Base-by-base conservation (phyloP, 2,888 invertebrate genomes). In the Teleiodes luculella region DNA sequence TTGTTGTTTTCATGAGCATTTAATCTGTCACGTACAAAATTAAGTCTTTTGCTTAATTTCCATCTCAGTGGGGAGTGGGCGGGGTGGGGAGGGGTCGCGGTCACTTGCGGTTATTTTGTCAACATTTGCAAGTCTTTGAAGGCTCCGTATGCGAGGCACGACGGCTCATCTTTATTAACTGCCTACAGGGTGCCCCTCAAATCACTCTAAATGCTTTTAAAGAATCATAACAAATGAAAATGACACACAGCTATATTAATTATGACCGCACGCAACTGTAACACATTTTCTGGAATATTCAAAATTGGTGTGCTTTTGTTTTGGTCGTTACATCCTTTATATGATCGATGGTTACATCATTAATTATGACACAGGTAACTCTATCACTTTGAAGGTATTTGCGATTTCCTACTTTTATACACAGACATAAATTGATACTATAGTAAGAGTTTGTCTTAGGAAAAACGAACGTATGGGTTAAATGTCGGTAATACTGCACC, bases 81-180 rank as follows among this genome's bases (percentile, higher is more conserved):
- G n/a, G 33, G 3, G 33, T 33, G 35, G n/a, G 24, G 20, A 43
- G 28, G 13, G 28, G 43, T 24, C 18, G 46, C 64, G 68, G 72
- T 69, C 70, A 73, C 64, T 65, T 51, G 57, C 52, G 65, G 72
- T 67, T 71, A 70, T 74, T 76, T 74, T 68, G 67, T 61, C 57
- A 68, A 70, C 72, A 81, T 82, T 80, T 73, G 69, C 76, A 80
- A 76, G 76, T 76, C 72, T 77, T 75, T 76, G 70, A 73, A 65
- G 59, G 61, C 62, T 70, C 65, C 60, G 73, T 75, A 83, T 76
- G 77, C 81, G 57, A 65, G 68, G 66, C 86, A 80, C 81, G 83
- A 64, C 62, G 56, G 62, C 70, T 74, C 78, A 74, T 78, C 78
- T 82, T 78, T 79, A 83, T 80, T 77, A 80, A 80, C 24, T 36